These are phyloP conservation scores for Vidua chalybeata DNA, from an alignment of 2,113 vertebrate species.

Conservation along the genomic window DNA sequence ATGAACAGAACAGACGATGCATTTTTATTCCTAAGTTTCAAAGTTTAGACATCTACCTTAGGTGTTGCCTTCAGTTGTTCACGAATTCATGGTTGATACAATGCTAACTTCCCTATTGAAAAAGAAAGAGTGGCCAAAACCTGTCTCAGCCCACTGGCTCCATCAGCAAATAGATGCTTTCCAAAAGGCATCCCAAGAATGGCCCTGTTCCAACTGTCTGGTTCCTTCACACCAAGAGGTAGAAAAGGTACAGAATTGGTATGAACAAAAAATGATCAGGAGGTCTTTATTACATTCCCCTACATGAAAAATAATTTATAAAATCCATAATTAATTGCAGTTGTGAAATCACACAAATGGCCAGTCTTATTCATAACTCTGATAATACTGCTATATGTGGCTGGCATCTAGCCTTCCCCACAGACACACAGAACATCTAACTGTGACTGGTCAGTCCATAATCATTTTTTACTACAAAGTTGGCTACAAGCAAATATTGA, in stretches of 20 bases:
- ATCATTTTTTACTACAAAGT: not conserved
- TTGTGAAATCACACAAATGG: not conserved
- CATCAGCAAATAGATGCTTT: not conserved
- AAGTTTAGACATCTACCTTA: not conserved
- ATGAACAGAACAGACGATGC: not conserved
- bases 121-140: not conserved
- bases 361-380: not conserved
- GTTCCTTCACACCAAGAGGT: not conserved
- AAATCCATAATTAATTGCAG: not conserved
- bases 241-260: not conserved
- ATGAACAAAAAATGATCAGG: not conserved
- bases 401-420: not conserved
- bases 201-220: not conserved
- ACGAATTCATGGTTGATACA: not conserved
- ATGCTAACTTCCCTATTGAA: not conserved
- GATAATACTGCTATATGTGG: not conserved
- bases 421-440: not conserved
- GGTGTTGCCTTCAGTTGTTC: not conserved
- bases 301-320: not conserved
- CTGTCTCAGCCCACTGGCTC: not conserved
- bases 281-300: not conserved
- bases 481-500: not conserved
- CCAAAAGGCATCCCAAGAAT: not conserved
- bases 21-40: not conserved
- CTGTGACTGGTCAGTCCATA: not conserved